Evolutionary conservation across 2,797 vertebrate genomes (phyloP).

Genomic region (Sebastes umbrosus): DNA sequence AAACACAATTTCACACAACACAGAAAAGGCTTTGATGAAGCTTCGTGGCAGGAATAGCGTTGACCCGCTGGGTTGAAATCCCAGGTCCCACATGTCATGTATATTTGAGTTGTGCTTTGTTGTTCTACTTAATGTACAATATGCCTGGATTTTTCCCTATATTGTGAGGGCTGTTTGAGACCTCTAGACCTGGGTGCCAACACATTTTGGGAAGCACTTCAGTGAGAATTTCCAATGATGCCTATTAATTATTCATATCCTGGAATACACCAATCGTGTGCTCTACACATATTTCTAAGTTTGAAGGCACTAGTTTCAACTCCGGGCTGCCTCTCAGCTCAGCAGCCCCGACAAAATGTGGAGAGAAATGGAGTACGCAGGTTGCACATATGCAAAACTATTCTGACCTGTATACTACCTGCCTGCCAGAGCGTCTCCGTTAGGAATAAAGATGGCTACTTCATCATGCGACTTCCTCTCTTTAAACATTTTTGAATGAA

Average conservation of each 20-base stretch:
- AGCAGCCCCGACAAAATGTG: conserved; percentile 19
- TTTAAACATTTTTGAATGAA: conserved; percentile 14
- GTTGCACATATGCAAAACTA: conserved; percentile 26
- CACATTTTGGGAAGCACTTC: conserved; percentile 83
- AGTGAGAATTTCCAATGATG: conserved; percentile 82
- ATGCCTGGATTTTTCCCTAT: conserved; percentile 68
- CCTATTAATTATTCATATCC: conserved; percentile 80
- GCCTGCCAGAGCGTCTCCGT: conserved; percentile 15
- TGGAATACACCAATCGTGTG: conserved; percentile 77
- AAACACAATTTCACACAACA: conserved; percentile 26
- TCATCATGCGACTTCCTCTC: conserved; percentile 1
- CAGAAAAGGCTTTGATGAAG: conserved; percentile 57
- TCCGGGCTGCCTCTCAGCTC: conserved; percentile 36
- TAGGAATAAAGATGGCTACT: conserved; percentile 10
- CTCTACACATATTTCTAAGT: conserved; percentile 73
- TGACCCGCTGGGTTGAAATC: conserved; percentile 60
- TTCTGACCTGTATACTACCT: conserved; percentile 21
- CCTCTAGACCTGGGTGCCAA: conserved; percentile 79
- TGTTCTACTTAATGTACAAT: conserved; percentile 76
- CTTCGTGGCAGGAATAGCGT: conserved; percentile 41
- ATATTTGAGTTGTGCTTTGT: conserved; percentile 79
- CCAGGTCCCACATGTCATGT: conserved; percentile 70
- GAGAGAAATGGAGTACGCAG: conserved; percentile 26
- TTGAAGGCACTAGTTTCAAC: conserved; percentile 66
- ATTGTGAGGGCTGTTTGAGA: conserved; percentile 75